Base-by-base conservation (phyloP, 37 sponge, comb jelly and placozoan species). In the Beroe forskalii region DNA sequence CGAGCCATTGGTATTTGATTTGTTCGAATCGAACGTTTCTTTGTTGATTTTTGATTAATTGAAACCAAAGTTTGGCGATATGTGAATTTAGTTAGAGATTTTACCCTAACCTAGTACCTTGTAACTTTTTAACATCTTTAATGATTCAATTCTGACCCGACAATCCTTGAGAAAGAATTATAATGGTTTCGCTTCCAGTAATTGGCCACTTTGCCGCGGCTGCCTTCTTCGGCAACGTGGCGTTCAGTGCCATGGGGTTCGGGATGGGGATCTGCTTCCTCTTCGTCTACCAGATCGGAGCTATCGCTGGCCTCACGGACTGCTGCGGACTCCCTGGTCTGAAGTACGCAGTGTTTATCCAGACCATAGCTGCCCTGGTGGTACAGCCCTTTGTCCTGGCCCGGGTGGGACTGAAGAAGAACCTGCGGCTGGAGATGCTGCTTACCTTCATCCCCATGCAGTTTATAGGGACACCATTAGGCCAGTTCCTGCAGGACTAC, bases 211-310 rank as follows among this genome's bases (percentile, higher is more conserved):
- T 44, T 80, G 44, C 55, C 30, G 86, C 28, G 44, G 12, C 86
- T 22, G 40, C 86, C 1, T 80, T 80, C 86, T 80, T 80, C 55
- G 86, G 86, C 4, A 80, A 80, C 42, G 86, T 80, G 31, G 86
- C 86, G 30, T 80, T 80, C 55, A 80, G 86, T 24, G 86, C 86
- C 55, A 80, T 80, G 86, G 86, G 86, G 1, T 80, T 80, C 31
- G 86, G 86, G n/a, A 80, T 80, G 86, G 86, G 40, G 24, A 80
- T 80, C 86, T 80, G 86, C 86, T 80, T 38, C 86, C 86, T 80
- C 40, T 80, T 80, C 55, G 86, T 80, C 4, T 80, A 80, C 86
- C 86, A 80, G 55, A 25, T 80, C 0, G 86, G 86, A 4, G 86
- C 55, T 23, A 32, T 80, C 1, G 86, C 86, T 19, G 86, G 86